Conservation (phyloP, 23 tunicate genomes). For the Clavelina lepadiformis region DNA sequence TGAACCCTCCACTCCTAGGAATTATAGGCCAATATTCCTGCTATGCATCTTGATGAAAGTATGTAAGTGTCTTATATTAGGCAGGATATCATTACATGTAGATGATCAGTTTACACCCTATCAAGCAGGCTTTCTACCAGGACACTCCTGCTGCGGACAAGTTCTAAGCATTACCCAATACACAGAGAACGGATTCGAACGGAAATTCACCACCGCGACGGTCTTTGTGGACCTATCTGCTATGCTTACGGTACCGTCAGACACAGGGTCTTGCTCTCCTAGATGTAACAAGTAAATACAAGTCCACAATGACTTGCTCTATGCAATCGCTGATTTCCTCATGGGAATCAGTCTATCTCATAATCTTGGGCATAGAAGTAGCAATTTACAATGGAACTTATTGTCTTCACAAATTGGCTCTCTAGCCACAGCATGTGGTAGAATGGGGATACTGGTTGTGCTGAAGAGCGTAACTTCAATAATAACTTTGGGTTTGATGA, state of each 20-base stretch:
- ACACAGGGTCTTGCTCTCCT: conserved; percentile 7
- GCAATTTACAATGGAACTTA: conserved; percentile 10
- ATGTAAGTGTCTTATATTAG: conserved; percentile 6
- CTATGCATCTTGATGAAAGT: conserved; percentile 9
- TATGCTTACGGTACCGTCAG: conserved; percentile 13
- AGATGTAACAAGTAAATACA: background rate
- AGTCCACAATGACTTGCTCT: background rate
- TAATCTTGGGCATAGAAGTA: conserved; percentile 8
- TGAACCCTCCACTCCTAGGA: conserved; percentile 2
- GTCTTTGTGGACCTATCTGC: conserved; percentile 32
- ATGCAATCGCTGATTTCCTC: conserved; percentile 11
- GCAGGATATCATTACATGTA: background rate
- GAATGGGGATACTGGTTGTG: conserved; percentile 30
- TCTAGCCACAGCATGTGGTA: conserved; percentile 2
- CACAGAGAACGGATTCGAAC: conserved; percentile 20
- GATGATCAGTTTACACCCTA: conserved; percentile 12
- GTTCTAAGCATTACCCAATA: conserved; percentile 12
- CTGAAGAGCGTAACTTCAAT: conserved; percentile 26
- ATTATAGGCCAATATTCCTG: conserved; percentile 10
- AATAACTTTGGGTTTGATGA: conserved; percentile 15
- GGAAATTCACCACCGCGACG: conserved; percentile 3
- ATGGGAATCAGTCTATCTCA: conserved; percentile 35
- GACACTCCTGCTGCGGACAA: conserved; percentile 5
- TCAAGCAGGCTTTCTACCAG: conserved; percentile 31
- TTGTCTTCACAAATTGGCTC: conserved; percentile 22